Percentiles rank a stretch among this genome's conserved stretches.
Evolutionary conservation across 2,797 vertebrate genomes (phyloP).

Genomic region (Silurus aristotelis): DNA sequence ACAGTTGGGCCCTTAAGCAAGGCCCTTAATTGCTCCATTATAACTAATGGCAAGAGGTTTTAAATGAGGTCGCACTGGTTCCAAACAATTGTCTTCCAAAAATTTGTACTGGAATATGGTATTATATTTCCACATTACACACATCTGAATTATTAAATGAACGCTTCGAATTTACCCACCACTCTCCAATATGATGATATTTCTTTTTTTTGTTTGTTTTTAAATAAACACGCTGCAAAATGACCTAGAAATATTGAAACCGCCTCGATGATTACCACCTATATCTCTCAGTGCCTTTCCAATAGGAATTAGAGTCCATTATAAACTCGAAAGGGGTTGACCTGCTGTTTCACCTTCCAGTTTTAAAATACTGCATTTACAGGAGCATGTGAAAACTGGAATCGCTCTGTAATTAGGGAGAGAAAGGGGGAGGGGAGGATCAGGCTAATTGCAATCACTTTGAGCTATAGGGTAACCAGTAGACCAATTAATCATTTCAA

Average conservation of each 20-base stretch:
- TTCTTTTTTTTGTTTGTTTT: neutral
- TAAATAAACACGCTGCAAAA: neutral
- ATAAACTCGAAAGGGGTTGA: neutral
- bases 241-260: neutral
- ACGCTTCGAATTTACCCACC: neutral
- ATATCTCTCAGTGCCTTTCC: neutral
- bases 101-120: too few species aligned
- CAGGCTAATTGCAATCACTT: neutral
- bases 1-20: too few species aligned
- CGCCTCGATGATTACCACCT: neutral
- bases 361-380: neutral
- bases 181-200: neutral
- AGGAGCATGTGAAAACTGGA: slow-evolving; percentile 1
- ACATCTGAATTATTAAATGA: neutral
- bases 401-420: neutral
- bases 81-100: too few species aligned
- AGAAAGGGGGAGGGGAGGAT: too few species aligned
- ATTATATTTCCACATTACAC: neutral
- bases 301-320: neutral
- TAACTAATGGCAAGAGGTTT: too few species aligned
- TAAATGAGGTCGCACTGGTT: too few species aligned
- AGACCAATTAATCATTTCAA: neutral
- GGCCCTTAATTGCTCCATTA: too few species aligned
- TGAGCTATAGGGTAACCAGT: neutral
- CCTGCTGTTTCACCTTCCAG: neutral